Evolutionary conservation across 2,888 invertebrate species (phyloP), one percentile per base, ranked within the genome.

Genomic region (Deroplatys truncata): DNA sequence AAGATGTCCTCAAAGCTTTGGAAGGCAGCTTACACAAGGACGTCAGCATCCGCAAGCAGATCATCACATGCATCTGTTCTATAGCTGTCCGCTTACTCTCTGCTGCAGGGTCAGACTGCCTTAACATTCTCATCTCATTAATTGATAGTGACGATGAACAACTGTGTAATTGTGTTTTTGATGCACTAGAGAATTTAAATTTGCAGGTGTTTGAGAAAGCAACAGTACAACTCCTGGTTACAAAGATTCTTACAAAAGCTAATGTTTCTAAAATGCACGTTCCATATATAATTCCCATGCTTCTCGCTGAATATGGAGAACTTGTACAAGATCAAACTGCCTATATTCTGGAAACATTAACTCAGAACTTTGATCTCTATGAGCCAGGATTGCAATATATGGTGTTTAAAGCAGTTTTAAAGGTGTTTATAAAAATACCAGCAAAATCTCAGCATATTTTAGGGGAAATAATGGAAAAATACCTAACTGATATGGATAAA

Each of bases 401-500:
- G n/a, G 88, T 90, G 28, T 83, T 91, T 31, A 91, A 88, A 72
- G 90, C 90, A 84, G 82, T 88, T 82, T 35, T 91, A 28, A 90
- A 89, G 87, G 82, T 91, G 89, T 91, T 91, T 89, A 49, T 91
- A 29, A 84, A 90, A 82, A 88, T 88, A 56, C 91, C 91, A 85
- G 89, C 91, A 84, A 89, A 88, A 85, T 90, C 88, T 84, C 91
- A 91, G 85, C 90, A 90, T 56, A 90, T 89, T 49, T 88, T 91
- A n/a, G 91, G 91, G 82, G 87, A 89, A 43, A 88, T 91, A 35
- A 86, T 91, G 28, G 90, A 91, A 86, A 91, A 91, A 35, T 90
- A 90, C 84, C 83, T 91, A 28, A 82, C 43, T n/a, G 87, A 87
- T 28, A 83, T 83, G n/a, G 83, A 31, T 10, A 83, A 25, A n/a